phyloP scores from a whole-genome alignment of 2,888 invertebrate genomes.

The Pegoplata infirma region DNA sequence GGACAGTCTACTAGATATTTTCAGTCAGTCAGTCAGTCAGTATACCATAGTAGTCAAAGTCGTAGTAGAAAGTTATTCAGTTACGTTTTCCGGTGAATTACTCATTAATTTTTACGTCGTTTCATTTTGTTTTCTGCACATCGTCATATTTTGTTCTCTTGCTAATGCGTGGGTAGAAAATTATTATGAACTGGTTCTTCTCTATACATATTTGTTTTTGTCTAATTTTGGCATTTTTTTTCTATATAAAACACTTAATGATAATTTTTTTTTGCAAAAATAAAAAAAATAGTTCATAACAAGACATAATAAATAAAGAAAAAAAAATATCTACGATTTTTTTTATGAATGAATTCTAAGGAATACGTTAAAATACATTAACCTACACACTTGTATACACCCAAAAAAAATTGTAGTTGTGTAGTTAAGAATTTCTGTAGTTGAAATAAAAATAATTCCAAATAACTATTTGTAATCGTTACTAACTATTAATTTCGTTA shows the following conservation, averaged over 20 bases:
- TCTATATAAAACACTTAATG: not conserved
- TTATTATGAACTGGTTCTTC: not conserved
- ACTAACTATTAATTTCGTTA: too few species aligned
- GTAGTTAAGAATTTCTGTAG: too few species aligned
- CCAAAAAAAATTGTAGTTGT: too few species aligned
- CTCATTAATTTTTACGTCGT: not conserved
- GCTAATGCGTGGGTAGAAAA: not conserved
- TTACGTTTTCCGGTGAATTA: slow-evolving; percentile 22
- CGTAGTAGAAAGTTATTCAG: slow-evolving; percentile 10
- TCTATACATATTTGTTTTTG: not conserved
- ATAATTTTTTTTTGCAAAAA: slow-evolving; percentile 4
- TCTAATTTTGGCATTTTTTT: slow-evolving; percentile 12
- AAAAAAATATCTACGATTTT: too few species aligned
- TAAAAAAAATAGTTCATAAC: not conserved
- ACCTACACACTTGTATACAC: too few species aligned
- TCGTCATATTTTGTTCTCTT: not conserved
- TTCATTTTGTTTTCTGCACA: not conserved
- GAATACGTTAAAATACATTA: slow-evolving; percentile 11
- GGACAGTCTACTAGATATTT: too few species aligned
- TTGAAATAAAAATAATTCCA: too few species aligned
- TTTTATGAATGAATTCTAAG: slow-evolving; percentile 36
- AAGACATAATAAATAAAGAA: not conserved
- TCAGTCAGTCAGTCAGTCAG: too few species aligned
- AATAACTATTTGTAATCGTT: too few species aligned
- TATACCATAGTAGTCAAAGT: not conserved